Evolutionary conservation across 1,140 invertebrate genomes (phyloP), one percentile per base, ranked within the genome.

Genomic region (Bacillus rossius): DNA sequence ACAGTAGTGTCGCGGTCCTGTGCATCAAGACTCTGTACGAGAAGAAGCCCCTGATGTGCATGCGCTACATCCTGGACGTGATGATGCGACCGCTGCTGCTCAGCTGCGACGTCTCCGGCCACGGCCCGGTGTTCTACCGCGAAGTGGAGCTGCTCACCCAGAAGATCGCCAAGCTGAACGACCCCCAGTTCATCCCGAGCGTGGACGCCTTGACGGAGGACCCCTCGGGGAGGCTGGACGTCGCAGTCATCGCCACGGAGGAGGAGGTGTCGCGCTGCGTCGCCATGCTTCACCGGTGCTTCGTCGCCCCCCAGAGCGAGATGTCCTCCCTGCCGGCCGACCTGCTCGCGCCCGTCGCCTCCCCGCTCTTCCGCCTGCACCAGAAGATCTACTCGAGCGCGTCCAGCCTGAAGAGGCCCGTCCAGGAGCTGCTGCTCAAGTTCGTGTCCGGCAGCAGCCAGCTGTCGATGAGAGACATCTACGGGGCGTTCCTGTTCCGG

Each of bases 11-110:
- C 60, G 78, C 77, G 37, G 75, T 74, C 19, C 70, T 69, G 19
- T 85, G 81, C 64, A 74, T 81, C 17, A 73, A 77, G 57, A 69
- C 68, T 51, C 65, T 87, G 20, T 75, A 77, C 65, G 70, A 78
- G 53, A 70, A 73, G 51, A 79, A 82, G 69, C 67, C 69, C 17
- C 53, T 74, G 7, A 65, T 70, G 61, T 75, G 66, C 59, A 60
- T 53, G 16, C 69, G 78, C 41, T 71, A 71, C 59, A 67, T 75
- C 54, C 62, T 84, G 54, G 62, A 76, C 8, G 66, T 71, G 13
- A 69, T 79, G 34, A 70, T 77, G 42, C 70, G 74, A 17, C 71
- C 77, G 19, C 65, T 76, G 29, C 69, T 79, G 17, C 42, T 25
- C 5, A 56, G 59, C 22, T 25, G 55, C 17, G 49, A 38, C 19